Base-by-base conservation (phyloP, 2,888 invertebrate genomes). In the Aphelenchoides bicaudatus region DNA sequence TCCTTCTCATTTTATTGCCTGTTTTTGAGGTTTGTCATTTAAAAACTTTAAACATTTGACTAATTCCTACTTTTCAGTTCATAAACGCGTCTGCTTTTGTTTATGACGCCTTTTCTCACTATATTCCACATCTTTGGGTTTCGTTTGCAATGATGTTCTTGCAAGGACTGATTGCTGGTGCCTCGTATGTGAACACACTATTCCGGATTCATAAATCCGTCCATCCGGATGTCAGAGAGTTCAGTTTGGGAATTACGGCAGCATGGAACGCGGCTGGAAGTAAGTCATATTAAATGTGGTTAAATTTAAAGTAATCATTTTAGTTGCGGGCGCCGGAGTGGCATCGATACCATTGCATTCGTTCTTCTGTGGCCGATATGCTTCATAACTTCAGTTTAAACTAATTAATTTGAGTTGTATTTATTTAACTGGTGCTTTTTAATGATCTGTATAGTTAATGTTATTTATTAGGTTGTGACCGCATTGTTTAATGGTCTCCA, bases 101-200 rank as follows among this genome's bases (percentile, higher is more conserved):
- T 38, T 82, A 83, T 6, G 86, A 88, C 79, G 85, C 86, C 0
- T 82, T 86, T 48, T 87, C 82, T 77, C 84, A 83, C 74, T 86
- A 85, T 74, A 83, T 87, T 38, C 86, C 87, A 13, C 84, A 82
- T 87, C 4, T 83, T 87, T 67, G 81, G 21, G 34, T 65, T 13
- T 82, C 87, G 5, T 84, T 88, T 68, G 81, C 79, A 1, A 79
- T 87, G 34, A 85, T 87, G 30, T 78, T 88, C 16, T 87, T 85
- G 84, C 88, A 88, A 80, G 88, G 88, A 1, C 79, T 88, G 8
- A 78, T 88, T 49, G 88, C 88, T 31, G 88, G 88, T 43, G 85
- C 84, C 8, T 86, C 87, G 3, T 88, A 88, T 79, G 88, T 88
- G 16, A 90, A 90, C 74, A 88, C 89, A 2, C 89, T 88, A 79